Evolutionary conservation across 2,797 vertebrate genomes (phyloP).

Genomic region (Phrynocephalus forsythii): DNA sequence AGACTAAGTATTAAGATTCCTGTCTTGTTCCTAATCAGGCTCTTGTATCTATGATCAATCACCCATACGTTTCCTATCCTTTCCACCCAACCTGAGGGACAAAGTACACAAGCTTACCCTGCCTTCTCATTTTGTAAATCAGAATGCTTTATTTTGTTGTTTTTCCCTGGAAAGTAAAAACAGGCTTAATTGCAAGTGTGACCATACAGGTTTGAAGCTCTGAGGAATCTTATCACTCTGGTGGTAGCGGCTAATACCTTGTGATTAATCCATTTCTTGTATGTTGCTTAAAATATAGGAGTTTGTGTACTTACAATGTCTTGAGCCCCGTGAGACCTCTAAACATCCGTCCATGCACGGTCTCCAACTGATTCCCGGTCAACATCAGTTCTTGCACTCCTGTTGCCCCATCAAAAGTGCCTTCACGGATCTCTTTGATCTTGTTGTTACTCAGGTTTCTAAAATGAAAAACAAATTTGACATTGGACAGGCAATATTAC

Average conservation of each 20-base stretch:
- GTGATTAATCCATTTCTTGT: too few species aligned
- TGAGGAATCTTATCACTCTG: too few species aligned
- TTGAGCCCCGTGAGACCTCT: constrained; percentile 89
- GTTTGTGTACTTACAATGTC: constrained; percentile 86
- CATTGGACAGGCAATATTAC: accelerated
- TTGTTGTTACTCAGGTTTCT: constrained; percentile 98
- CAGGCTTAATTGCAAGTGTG: too few species aligned
- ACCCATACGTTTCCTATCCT: not conserved
- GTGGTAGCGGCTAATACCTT: too few species aligned
- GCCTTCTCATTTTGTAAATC: too few species aligned
- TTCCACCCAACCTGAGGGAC: not conserved
- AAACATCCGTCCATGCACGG: constrained; percentile 90
- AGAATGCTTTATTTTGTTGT: too few species aligned
- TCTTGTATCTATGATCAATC: not conserved
- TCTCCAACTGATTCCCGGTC: constrained; percentile 92
- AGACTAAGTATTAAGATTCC: accelerated
- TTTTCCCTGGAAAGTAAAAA: too few species aligned
- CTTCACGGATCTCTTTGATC: constrained; percentile 93
- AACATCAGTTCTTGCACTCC: constrained; percentile 91
- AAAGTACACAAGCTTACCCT: too few species aligned
- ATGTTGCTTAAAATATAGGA: not conserved
- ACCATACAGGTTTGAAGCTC: too few species aligned
- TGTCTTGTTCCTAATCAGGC: not conserved
- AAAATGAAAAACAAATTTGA: constrained; percentile 42
- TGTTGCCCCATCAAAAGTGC: constrained; percentile 87